Evolutionary conservation across 2,888 invertebrate genomes (phyloP), one percentile per base, ranked within the genome.

Genomic region (Caenorhabditis wallacei): DNA sequence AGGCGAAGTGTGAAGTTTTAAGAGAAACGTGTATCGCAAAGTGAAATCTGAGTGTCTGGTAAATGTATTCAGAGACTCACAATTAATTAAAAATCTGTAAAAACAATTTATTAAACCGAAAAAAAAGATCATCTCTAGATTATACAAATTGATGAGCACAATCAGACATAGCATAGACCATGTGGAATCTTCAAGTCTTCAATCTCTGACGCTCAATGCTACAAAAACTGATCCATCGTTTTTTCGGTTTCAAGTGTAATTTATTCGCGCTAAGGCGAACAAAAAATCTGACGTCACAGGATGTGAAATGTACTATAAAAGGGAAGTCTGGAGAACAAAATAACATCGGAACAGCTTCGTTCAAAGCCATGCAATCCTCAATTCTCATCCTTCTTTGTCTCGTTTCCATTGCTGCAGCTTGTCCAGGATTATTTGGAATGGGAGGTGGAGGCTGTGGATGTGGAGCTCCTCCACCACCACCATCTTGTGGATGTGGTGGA

Each of bases 101-200:
- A 30, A 8, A 30, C 30, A 30, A 30, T 30, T 30, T 30, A 16
- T 24, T 16, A 20, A 5, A 43, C 13, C n/a, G n/a, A n/a, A 18
- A 40, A 18, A 59, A 59, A 18, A 10, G 35, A 37, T 4, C 35
- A 18, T 18, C 2, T 48, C 46, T 13, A 4, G 13, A 18, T 53
- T 54, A 85, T n/a, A 85, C 85, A 63, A 80, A 85, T 22, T 80
- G 82, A 59, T 72, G 80, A 70, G 85, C 82, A 70, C 80, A 85
- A 54, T 85, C 85, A 5, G 72, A 63, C 48, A 80, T 53, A 10
- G 78, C 40, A 30, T 79, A 85, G 0, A 85, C 82, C 43, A 78
- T 85, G 26, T 10, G 11, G 11, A 43, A 43, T 8, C 43, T 5
- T 2, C 5, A 13, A 16, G 2, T 13, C 43, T 43, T 43, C 43